Base-by-base conservation (phyloP, 1,140 invertebrate genomes). In the Teleopsis dalmanni region DNA sequence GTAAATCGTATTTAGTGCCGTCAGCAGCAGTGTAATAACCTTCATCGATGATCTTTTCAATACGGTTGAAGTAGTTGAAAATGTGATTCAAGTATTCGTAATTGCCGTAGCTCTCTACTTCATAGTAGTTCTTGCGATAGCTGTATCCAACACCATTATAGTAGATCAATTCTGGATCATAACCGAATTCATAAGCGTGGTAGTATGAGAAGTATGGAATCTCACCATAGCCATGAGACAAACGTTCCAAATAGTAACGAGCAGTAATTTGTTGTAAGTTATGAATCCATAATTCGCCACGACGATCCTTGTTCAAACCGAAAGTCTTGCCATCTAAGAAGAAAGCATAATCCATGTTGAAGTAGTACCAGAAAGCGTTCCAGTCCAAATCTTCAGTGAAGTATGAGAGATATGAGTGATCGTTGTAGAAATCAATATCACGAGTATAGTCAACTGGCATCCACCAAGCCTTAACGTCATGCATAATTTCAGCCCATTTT, bases 111-210 rank as follows among this genome's bases (percentile, higher is more conserved):
- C 54, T 59, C 31, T 58, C n/a, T 31, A 54, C 54, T 9, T 66
- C 60, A 35, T 55, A 66, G 52, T 66, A 65, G 45, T 66, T 66
- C 54, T 65, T 61, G 50, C 84, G 78, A 16, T 70, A 65, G 3
- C 83, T 83, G 66, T 83, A 80, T 16, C 75, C 61, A 23, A 82
- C 63, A 21, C 85, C 86, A 40, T 82, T 85, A 44, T 76, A 74
- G 59, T 83, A 80, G 26, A 70, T 70, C 48, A 87, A 61, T 34
- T 79, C 78, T 0, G 50, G 76, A 57, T 78, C 76, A 66, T 72
- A 81, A 45, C 75, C 77, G 13, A 74, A 71, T 29, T 74, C 58
- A 16, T 79, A 60, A 26, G 68, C 61, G 41, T 76, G 66, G 50
- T 72, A 41, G 54, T 56, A 73, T 14, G 65, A 69, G 62, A 81